Base-by-base conservation (phyloP, 2,797 vertebrate genomes). In the Amazona finschi region DNA sequence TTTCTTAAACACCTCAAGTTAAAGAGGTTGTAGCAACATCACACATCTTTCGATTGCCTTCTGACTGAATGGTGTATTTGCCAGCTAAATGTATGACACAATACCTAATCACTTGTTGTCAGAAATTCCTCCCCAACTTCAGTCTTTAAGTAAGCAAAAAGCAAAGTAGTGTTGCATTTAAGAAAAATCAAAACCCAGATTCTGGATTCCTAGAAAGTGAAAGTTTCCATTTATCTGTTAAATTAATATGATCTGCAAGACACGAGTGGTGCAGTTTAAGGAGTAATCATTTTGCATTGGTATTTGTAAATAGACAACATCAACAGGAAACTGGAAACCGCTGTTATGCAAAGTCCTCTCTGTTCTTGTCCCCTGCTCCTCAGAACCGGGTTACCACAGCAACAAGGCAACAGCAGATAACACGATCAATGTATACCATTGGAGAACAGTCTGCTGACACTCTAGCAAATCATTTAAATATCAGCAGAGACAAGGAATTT, bases 391-490 rank as follows among this genome's bases (percentile, higher is more conserved):
- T 92, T 89, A 93, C 94, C 84, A 85, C 73, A 95, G 91, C 92
- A 96, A 93, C 87, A 92, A 93, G 38, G 81, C 77, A 95, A 88
- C 36, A 94, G 79, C 90, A 94, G 91, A 81, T 84, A 94, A 93
- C 7, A 8, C 30, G 27, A 96, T 79, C 85, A 78, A 66, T 41
- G 31, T 19, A 39, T 61, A 88, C 76, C 90, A 90, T 12, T 91
- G 85, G 33, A 90, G 64, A 55, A 87, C 41, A 58, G 89, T 89
- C 84, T 1, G 0, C 57, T 2, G n/a, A 92, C 64, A 71, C 18
- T 87, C n/a, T 43, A 84, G 58, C 83, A 85, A 85, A 79, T 77
- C 82, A 93, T 71, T 92, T 85, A 96, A 89, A 89, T 71, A 96
- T 85, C 90, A 84, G 46, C 94, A 94, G 88, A 90, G 65, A 95